Conservation (phyloP, 37 sponge, comb jelly and placozoan species). For the Halisarca cf. caerulea region DNA sequence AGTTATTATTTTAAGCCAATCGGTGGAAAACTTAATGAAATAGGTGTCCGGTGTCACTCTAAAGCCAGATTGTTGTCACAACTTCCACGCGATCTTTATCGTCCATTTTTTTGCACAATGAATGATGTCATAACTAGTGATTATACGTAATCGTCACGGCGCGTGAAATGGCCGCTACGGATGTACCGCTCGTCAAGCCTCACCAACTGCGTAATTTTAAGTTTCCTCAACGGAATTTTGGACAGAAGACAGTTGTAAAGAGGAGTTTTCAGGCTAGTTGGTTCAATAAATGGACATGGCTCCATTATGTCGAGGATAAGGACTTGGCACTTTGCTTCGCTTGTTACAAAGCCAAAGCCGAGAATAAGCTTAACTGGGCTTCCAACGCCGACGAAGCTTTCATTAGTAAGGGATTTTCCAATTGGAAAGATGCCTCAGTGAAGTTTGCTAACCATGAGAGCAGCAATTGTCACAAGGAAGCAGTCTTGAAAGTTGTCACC, state of each 20-base stretch:
- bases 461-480: conserved; percentile 15
- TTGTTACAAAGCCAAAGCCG: background rate
- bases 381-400: conserved; percentile 16
- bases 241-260: conserved; percentile 38
- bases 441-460: background rate
- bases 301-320: conserved; percentile 33
- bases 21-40: too few species aligned
- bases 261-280: conserved; percentile 20
- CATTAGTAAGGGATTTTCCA: background rate
- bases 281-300: conserved; percentile 30
- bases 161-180: too few species aligned
- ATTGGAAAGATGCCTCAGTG: conserved; percentile 20
- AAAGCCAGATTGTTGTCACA: too few species aligned
- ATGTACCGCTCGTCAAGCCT: conserved; percentile 7
- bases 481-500: background rate
- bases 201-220: conserved; percentile 21
- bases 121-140: too few species aligned
- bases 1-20: too few species aligned
- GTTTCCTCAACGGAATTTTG: conserved; percentile 39
- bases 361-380: background rate
- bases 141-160: too few species aligned
- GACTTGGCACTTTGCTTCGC: background rate
- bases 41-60: too few species aligned
- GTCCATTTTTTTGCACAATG: too few species aligned
- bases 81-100: too few species aligned